Evolutionary conservation across 2,888 invertebrate genomes (phyloP), one percentile per base, ranked within the genome.

Genomic region (Andrena chrysosceles): DNA sequence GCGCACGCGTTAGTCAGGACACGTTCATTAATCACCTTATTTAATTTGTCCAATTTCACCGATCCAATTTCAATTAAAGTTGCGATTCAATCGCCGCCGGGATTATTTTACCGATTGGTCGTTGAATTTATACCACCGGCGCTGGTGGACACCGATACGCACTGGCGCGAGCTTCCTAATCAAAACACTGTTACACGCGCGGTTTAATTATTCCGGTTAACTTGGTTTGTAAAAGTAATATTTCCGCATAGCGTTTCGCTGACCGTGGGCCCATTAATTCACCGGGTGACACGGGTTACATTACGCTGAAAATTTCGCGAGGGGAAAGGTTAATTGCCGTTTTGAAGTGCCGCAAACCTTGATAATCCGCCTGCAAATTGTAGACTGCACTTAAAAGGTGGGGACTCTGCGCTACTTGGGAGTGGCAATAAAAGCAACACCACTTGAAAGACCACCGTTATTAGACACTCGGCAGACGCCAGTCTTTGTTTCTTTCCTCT

Each of bases 151-250:
- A 56, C 33, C 10, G 23, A 23, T 31, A 72, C 48, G 66, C 67
- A 20, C 35, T 13, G 23, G 59, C 63, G n/a, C 64, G 42, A 60
- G 59, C 29, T 31, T 54, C 26, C 74, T 71, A 71, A 80, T 80
- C 75, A 68, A 82, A 82, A 75, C 71, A 74, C 60, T 71, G 74
- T 67, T 75, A 64, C 78, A 56, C 66, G 29, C 31, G 70, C 52
- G 68, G 26, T 75, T 82, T 84, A 82, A 84, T 84, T 78, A 84
- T 78, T 82, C 71, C 75, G 64, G 75, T 82, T 78, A 77, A 82
- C 74, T 71, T 42, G 71, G 59, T 75, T 75, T 35, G 82, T 68
- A 69, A 84, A 82, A 78, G 77, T 82, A 78, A 82, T 84, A 84
- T 82, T 78, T 82, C 74, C 73, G 52, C 5, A 63, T 48, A n/a